Percentiles rank a stretch among this genome's conserved stretches.
Evolutionary conservation across 2,888 invertebrate species (phyloP).

Genomic region (Aromia moschata): DNA sequence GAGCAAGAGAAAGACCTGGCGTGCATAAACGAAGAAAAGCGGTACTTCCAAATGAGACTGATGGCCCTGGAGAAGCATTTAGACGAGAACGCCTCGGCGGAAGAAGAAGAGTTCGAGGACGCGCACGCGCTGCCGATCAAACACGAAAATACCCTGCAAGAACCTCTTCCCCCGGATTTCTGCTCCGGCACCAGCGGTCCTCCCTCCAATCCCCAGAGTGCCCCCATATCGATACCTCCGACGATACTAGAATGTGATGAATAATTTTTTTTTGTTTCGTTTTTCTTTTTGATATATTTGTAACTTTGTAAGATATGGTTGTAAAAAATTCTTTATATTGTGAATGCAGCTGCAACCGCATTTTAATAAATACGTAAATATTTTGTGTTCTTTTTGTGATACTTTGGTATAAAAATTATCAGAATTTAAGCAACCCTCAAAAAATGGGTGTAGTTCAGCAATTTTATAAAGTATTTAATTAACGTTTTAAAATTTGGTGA

Average conservation of each 20-base stretch:
- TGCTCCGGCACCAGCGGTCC: not conserved
- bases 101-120: conserved; percentile 55
- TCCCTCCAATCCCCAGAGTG: conserved; percentile 29
- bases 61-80: conserved; percentile 55
- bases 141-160: conserved; percentile 9
- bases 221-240: conserved; percentile 56
- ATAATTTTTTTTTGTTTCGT: conserved; percentile 37
- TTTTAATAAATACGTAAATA: conserved; percentile 21
- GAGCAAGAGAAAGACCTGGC: conserved; percentile 69
- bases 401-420: too few relatives aligned
- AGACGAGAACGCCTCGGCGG: conserved; percentile 45
- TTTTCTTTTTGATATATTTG: conserved; percentile 25
- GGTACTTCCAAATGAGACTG: conserved; percentile 67
- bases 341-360: conserved; percentile 10
- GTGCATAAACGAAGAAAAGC: conserved; percentile 67
- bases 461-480: too few relatives aligned
- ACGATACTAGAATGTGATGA: conserved; percentile 60
- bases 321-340: conserved; percentile 22
- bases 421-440: too few relatives aligned
- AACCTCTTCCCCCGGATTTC: conserved; percentile 12
- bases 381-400: too few relatives aligned
- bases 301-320: conserved; percentile 24
- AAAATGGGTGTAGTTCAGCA: too few relatives aligned
- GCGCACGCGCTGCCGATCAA: conserved; percentile 43
- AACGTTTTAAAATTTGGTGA: too few relatives aligned